Percentiles rank a stretch among this genome's conserved stretches.
These are phyloP conservation scores for Mythimna impura DNA, from an alignment of 2,888 invertebrate genomes.

Conservation along the genomic window DNA sequence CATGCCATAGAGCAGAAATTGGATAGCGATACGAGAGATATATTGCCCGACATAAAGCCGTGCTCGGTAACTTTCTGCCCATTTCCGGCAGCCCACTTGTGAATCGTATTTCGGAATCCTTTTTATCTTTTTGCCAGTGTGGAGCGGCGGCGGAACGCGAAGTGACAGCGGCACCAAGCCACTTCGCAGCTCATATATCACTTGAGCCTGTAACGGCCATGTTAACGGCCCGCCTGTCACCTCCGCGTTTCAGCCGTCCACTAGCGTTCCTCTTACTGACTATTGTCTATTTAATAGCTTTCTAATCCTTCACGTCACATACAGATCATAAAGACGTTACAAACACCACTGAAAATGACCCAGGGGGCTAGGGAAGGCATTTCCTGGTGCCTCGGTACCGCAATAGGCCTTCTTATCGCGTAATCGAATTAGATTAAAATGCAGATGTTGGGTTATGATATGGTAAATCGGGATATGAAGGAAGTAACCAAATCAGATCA, in stretches of 20 bases:
- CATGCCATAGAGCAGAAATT: constrained; percentile 89
- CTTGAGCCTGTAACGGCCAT: constrained; percentile 85
- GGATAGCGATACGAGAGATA: constrained; percentile 89
- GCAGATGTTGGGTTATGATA: constrained; percentile 36
- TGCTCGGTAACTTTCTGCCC: constrained; percentile 87
- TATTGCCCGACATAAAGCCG: constrained; percentile 88
- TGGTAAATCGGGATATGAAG: constrained; percentile 44
- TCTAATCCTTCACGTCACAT: constrained; percentile 70
- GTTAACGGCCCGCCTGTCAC: constrained; percentile 88
- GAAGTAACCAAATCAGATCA: constrained; percentile 49
- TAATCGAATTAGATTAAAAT: constrained; percentile 40
- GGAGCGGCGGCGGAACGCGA: constrained; percentile 82
- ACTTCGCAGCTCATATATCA: constrained; percentile 90
- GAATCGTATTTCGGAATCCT: constrained; percentile 89
- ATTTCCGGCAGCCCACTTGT: constrained; percentile 89
- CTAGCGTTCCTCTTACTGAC: constrained; percentile 71
- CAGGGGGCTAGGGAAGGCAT: constrained; percentile 12
- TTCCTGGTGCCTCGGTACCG: too few relatives aligned
- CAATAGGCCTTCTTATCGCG: constrained; percentile 16
- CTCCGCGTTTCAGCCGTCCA: constrained; percentile 82
- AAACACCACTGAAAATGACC: constrained; percentile 34
- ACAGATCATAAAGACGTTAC: constrained; percentile 51
- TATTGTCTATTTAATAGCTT: constrained; percentile 75
- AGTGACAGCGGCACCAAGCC: constrained; percentile 88
- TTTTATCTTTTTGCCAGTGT: constrained; percentile 88